Evolutionary conservation across 1,140 invertebrate species (phyloP).

Genomic region (Penaeus chinensis): DNA sequence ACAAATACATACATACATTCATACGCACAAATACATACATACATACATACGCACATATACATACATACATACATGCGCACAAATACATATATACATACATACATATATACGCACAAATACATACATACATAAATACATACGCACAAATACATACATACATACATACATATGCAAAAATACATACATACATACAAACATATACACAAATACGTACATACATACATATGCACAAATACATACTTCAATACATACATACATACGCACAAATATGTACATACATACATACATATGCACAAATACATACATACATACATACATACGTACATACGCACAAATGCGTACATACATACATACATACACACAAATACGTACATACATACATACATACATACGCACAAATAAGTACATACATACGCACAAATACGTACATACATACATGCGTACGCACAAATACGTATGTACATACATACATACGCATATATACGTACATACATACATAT

Average conservation of each 20-base stretch:
- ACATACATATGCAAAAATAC: background rate
- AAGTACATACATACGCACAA: background rate
- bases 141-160: background rate
- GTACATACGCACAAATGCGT: background rate
- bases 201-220: too few relatives aligned
- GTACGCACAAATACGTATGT: background rate
- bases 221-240: background rate
- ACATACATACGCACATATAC: background rate
- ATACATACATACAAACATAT: background rate
- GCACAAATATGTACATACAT: background rate
- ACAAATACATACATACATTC: too few relatives aligned
- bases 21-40: too few relatives aligned
- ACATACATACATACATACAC: background rate
- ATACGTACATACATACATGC: background rate
- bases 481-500: background rate
- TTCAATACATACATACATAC: background rate
- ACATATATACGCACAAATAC: background rate
- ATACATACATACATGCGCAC: background rate
- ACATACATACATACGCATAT: background rate
- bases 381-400: background rate
- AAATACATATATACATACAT: background rate
- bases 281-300: background rate
- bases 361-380: background rate
- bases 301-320: background rate
- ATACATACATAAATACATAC: background rate